phyloP scores from a whole-genome alignment of 2,797 vertebrate species.

The Toxotes lorentzi region DNA sequence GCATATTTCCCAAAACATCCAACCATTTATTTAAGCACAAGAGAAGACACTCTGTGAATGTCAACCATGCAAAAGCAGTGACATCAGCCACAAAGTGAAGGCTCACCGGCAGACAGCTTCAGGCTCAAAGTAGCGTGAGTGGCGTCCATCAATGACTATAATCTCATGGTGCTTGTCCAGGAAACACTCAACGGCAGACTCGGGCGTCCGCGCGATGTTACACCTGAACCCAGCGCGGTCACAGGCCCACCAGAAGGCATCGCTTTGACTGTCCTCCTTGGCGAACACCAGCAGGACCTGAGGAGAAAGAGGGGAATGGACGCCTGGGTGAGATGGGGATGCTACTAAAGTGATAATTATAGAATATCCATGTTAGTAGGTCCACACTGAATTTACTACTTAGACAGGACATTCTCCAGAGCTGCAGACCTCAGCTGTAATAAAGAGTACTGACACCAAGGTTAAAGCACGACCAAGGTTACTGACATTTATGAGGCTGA shows the following conservation, averaged over 20 bases:
- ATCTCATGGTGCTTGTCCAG: slow-evolving; percentile 97
- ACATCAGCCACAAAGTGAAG: neutral
- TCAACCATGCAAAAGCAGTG: neutral
- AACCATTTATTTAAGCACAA: neutral
- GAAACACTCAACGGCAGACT: slow-evolving; percentile 94
- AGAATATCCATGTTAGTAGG: slow-evolving; percentile 22
- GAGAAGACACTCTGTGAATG: neutral
- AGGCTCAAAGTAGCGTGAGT: slow-evolving; percentile 90
- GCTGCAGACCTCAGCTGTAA: slow-evolving; percentile 15
- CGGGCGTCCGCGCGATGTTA: slow-evolving; percentile 90
- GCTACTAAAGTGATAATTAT: slow-evolving; percentile 13
- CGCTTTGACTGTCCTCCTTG: slow-evolving; percentile 96
- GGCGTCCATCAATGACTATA: slow-evolving; percentile 92
- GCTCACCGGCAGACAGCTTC: slow-evolving; percentile 92
- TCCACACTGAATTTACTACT: slow-evolving; percentile 4
- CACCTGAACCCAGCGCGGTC: slow-evolving; percentile 94
- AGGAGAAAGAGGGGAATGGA: slow-evolving; percentile 18
- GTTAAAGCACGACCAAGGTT: neutral
- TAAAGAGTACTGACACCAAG: slow-evolving; percentile 1
- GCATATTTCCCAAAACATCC: no score
- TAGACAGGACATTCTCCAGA: slow-evolving; percentile 36
- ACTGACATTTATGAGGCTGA: slow-evolving; percentile 19
- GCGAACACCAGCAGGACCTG: slow-evolving; percentile 96
- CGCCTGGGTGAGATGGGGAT: slow-evolving; percentile 11
- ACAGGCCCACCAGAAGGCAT: slow-evolving; percentile 98